Percentiles rank a stretch among this genome's conserved stretches.
These are phyloP conservation scores for Ciconia maguari DNA, from an alignment of 2,113 vertebrate genomes.

Conservation along the genomic window DNA sequence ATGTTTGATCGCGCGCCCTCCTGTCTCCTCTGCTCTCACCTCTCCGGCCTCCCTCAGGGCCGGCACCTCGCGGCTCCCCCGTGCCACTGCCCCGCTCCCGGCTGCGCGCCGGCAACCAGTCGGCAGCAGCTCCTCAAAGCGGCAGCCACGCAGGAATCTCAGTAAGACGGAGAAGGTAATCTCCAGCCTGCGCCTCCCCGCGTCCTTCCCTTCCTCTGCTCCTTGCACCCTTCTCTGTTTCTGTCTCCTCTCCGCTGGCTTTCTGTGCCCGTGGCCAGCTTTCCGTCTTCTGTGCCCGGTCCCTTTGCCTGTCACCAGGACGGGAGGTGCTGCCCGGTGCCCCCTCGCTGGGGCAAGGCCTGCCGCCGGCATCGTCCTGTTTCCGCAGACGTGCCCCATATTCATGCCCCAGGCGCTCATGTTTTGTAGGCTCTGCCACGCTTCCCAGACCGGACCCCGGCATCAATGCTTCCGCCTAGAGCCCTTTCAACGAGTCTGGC, in stretches of 20 bases:
- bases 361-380: background rate
- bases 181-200: background rate
- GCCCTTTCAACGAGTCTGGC: background rate
- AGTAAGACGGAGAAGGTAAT: background rate
- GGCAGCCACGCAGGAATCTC: background rate
- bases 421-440: background rate
- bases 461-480: background rate
- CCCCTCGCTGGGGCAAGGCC: background rate
- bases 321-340: accelerated
- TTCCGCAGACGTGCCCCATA: background rate
- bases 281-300: accelerated
- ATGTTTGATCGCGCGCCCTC: slow-evolving; percentile 71
- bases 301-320: background rate
- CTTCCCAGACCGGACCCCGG: accelerated
- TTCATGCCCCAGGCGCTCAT: accelerated
- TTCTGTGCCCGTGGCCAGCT: accelerated
- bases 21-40: background rate
- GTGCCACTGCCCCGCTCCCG: background rate
- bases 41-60: slow-evolving; percentile 12
- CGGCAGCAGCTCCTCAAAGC: background rate
- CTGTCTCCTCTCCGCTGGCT: background rate
- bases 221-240: no score
- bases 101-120: background rate
- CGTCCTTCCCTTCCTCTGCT: background rate
- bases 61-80: background rate